Evolutionary conservation across 2,113 vertebrate genomes (phyloP).

Genomic region (Cyanistes caeruleus): DNA sequence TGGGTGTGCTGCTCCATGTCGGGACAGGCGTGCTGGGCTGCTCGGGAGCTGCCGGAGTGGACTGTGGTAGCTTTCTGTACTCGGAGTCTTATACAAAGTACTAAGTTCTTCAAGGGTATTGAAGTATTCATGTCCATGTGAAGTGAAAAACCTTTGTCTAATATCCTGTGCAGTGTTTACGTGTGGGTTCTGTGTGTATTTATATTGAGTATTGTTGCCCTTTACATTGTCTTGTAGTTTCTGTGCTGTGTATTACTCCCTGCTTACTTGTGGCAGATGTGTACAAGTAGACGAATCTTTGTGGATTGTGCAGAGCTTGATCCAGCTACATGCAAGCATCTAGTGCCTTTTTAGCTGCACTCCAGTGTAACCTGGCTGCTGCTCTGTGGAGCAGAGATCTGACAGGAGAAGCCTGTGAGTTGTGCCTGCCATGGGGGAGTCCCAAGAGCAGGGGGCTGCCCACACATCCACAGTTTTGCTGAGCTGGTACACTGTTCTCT

Average conservation of each 20-base stretch:
- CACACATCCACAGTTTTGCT: too few relatives aligned
- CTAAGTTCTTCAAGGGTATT: not conserved
- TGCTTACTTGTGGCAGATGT: not conserved
- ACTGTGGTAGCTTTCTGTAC: not conserved
- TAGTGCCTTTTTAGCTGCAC: not conserved
- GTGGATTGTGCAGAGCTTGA: not conserved
- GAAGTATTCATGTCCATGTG: not conserved
- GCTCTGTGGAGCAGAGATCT: not conserved
- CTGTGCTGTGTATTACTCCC: not conserved
- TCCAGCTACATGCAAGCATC: not conserved
- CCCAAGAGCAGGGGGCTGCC: not conserved
- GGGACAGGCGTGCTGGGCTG: not conserved
- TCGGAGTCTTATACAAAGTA: not conserved
- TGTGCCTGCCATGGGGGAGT: not conserved
- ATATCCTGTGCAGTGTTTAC: not conserved
- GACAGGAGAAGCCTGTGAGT: not conserved
- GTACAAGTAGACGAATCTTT: not conserved
- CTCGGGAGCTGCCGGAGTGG: accelerated
- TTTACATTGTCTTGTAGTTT: not conserved
- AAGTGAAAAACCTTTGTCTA: not conserved
- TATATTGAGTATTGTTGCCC: not conserved
- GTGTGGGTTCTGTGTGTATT: not conserved
- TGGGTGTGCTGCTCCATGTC: accelerated
- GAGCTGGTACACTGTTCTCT: not conserved
- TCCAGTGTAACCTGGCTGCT: accelerated